Evolutionary conservation across 1,140 invertebrate species (phyloP).

Genomic region (Lysiphlebus fabarum): DNA sequence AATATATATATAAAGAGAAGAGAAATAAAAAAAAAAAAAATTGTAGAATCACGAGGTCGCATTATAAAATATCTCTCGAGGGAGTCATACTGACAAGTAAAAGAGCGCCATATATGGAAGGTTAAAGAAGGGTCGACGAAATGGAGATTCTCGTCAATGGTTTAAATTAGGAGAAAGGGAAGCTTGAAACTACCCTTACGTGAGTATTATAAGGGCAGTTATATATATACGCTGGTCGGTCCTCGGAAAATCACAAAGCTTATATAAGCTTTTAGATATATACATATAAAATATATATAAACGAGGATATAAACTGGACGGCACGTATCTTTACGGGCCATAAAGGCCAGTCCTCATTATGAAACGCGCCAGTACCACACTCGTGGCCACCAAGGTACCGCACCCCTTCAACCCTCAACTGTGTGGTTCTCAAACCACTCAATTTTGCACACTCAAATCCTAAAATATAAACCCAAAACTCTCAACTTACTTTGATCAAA

Average conservation of each 20-base stretch:
- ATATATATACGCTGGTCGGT: too few species aligned
- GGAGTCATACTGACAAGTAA: constrained; percentile 1
- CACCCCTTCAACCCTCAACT: constrained; percentile 7
- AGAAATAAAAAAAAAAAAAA: too few species aligned
- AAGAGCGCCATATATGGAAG: neutral
- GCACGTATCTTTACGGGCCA: constrained; percentile 55
- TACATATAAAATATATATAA: neutral
- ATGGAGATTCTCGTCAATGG: constrained; percentile 1
- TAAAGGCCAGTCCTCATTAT: constrained; percentile 54
- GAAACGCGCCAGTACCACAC: constrained; percentile 36
- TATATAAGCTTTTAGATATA: too few species aligned
- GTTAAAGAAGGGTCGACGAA: constrained; percentile 1
- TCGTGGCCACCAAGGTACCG: constrained; percentile 29
- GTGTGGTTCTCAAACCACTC: neutral
- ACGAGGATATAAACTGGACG: constrained; percentile 45
- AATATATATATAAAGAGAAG: too few species aligned
- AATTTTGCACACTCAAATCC: neutral
- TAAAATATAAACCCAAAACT: neutral
- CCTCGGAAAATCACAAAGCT: too few species aligned
- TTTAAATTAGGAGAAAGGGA: neutral
- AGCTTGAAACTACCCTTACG: constrained; percentile 2
- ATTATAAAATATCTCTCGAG: constrained; percentile 10
- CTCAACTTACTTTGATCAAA: neutral
- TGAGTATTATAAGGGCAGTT: neutral
- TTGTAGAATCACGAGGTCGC: neutral